Conservation (phyloP, 2,113 vertebrate species). For the Anoplopoma fimbria region DNA sequence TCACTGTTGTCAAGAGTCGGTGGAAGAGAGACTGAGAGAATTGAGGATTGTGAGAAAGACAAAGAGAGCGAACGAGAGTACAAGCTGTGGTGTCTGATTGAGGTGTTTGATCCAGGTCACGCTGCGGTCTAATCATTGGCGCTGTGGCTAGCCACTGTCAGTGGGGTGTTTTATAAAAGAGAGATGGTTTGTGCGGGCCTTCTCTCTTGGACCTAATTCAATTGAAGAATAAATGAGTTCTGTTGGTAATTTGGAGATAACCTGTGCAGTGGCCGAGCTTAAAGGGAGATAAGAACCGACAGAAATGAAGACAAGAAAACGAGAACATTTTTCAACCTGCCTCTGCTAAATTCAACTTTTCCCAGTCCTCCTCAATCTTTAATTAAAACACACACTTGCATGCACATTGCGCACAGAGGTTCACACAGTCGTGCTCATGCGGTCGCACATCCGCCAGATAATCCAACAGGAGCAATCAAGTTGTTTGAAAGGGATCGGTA, state of each 20-base stretch:
- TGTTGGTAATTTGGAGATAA: slow-evolving; percentile 86
- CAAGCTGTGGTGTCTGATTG: slow-evolving; percentile 52
- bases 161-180: slow-evolving; percentile 65
- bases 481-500: slow-evolving; percentile 66
- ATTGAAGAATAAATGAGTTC: slow-evolving; percentile 85
- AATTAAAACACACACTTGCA: slow-evolving; percentile 84
- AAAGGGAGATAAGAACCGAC: slow-evolving; percentile 78
- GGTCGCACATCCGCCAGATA: slow-evolving; percentile 62
- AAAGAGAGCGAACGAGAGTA: slow-evolving; percentile 35
- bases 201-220: slow-evolving; percentile 79
- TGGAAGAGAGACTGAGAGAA: slow-evolving; percentile 8
- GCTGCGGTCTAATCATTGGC: slow-evolving; percentile 63
- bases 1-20: slow-evolving; percentile 11
- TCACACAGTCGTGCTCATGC: slow-evolving; percentile 38
- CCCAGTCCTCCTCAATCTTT: slow-evolving; percentile 75
- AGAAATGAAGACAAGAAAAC: slow-evolving; percentile 82
- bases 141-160: slow-evolving; percentile 51
- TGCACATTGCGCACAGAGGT: slow-evolving; percentile 63
- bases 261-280: slow-evolving; percentile 76
- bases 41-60: slow-evolving; percentile 18
- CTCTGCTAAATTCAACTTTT: slow-evolving; percentile 80
- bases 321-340: slow-evolving; percentile 79
- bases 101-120: slow-evolving; percentile 73
- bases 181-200: slow-evolving; percentile 56
- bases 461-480: slow-evolving; percentile 74